A percentile compares a stretch with the other conserved stretches of the same genome.
These are phyloP conservation scores for Aphis gossypii DNA, from an alignment of 1,140 invertebrate species.

Conservation along the genomic window DNA sequence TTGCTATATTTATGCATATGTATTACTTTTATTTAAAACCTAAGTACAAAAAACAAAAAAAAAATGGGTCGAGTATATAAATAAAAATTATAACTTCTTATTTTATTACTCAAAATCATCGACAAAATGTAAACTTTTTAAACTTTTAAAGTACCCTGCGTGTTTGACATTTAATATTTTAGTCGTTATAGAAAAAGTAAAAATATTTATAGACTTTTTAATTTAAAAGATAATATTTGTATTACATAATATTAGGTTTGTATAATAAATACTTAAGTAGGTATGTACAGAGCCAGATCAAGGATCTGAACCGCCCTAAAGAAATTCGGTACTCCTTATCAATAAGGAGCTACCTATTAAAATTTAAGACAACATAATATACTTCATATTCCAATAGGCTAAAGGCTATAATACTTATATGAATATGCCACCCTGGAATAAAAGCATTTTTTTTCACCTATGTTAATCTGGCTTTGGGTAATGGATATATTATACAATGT, in stretches of 20 bases:
- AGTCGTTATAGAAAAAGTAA: neutral
- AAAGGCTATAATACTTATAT: no score
- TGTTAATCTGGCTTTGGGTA: no score
- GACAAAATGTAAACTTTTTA: neutral
- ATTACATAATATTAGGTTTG: neutral
- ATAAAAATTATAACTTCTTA: neutral
- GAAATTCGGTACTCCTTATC: no score
- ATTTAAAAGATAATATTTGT: neutral
- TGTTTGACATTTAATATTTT: neutral
- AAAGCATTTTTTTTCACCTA: no score
- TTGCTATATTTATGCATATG: neutral
- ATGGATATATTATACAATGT: neutral
- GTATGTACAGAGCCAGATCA: neutral
- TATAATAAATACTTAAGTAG: neutral
- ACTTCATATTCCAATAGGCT: no score
- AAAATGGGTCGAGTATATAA: neutral
- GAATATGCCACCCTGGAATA: no score
- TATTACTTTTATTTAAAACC: neutral
- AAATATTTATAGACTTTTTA: neutral
- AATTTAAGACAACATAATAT: no score
- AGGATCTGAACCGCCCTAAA: no score
- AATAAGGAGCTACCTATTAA: no score
- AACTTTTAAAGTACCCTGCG: neutral
- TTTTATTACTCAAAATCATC: neutral
- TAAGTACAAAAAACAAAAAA: neutral